These are phyloP conservation scores for Copidosoma aretas DNA, from an alignment of 2,888 invertebrate genomes.

Conservation along the genomic window DNA sequence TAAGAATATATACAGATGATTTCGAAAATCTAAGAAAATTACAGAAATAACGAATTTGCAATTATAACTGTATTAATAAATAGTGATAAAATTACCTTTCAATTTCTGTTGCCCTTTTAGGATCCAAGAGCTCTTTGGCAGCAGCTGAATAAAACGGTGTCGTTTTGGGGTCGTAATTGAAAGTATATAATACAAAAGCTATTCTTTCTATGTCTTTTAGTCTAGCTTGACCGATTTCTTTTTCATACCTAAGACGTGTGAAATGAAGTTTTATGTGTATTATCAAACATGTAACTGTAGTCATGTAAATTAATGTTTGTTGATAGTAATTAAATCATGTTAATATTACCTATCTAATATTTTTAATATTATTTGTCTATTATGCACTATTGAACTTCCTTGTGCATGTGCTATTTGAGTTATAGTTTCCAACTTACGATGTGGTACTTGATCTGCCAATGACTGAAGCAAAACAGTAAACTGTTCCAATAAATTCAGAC, in stretches of 20 bases:
- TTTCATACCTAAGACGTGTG: constrained; percentile 58
- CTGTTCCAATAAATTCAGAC: neutral
- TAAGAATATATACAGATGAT: constrained; percentile 35
- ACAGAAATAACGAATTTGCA: neutral
- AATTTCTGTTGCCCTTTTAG: constrained; percentile 67
- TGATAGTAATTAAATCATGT: neutral
- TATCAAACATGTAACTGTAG: neutral
- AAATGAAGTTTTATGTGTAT: neutral
- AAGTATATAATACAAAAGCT: constrained; percentile 69
- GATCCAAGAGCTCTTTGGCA: constrained; percentile 65
- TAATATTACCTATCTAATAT: constrained; percentile 22
- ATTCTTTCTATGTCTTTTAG: constrained; percentile 81
- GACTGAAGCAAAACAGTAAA: constrained; percentile 5
- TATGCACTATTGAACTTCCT: neutral
- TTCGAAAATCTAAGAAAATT: constrained; percentile 44
- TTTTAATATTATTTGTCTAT: constrained; percentile 1
- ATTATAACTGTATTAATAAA: constrained; percentile 5
- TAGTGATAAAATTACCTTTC: constrained; percentile 47
- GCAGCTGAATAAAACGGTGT: constrained; percentile 64
- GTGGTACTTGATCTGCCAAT: constrained; percentile 5
- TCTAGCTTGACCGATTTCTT: constrained; percentile 64
- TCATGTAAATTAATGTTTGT: neutral
- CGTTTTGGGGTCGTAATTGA: constrained; percentile 65
- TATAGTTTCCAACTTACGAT: neutral
- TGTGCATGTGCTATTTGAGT: constrained; percentile 20